Percentiles rank a stretch among this genome's conserved stretches.
Conservation (phyloP, 2,113 vertebrate genomes). For the Lates calcarifer region DNA sequence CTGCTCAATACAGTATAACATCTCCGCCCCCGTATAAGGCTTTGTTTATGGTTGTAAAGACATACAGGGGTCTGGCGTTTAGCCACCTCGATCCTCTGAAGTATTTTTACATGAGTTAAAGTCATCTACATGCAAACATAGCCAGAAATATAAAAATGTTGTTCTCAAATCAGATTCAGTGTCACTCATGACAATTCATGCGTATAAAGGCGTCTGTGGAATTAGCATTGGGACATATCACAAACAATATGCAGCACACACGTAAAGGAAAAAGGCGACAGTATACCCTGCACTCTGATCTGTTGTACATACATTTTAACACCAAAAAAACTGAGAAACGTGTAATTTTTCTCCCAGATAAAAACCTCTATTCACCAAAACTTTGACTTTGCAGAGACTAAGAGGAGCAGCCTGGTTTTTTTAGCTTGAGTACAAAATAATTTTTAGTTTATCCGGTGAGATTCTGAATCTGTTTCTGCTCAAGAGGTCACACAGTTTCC, state of each 20-base stretch:
- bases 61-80: background rate
- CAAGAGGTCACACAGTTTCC: slow-evolving; percentile 44
- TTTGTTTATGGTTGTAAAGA: slow-evolving; percentile 16
- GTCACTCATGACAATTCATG: background rate
- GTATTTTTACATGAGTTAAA: background rate
- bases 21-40: slow-evolving; percentile 2
- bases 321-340: background rate
- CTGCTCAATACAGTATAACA: background rate
- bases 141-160: background rate
- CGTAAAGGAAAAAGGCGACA: background rate
- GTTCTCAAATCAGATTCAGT: background rate
- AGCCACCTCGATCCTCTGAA: background rate
- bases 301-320: background rate
- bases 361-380: background rate
- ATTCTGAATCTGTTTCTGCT: slow-evolving; percentile 16
- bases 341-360: background rate
- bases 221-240: background rate
- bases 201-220: background rate
- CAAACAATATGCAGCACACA: background rate
- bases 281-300: background rate
- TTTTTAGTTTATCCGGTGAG: background rate
- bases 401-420: background rate
- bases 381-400: background rate
- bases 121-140: background rate
- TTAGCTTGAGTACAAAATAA: background rate